phyloP scores from a whole-genome alignment of 2,113 vertebrate species.

The Oryzias javanicus region DNA sequence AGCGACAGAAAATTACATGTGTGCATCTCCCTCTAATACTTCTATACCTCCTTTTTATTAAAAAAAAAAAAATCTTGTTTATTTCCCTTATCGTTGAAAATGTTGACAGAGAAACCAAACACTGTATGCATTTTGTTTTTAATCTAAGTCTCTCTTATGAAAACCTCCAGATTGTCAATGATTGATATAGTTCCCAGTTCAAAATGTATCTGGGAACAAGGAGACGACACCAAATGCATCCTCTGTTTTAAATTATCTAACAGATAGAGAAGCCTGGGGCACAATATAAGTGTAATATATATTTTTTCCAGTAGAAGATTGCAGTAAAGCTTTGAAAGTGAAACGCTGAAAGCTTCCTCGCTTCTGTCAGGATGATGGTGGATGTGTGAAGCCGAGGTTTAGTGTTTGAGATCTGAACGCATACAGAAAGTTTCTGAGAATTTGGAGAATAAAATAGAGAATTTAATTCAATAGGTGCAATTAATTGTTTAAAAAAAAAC shows the following conservation, averaged over 20 bases:
- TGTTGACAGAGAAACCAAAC: conserved; percentile 48
- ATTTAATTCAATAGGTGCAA: conserved; percentile 29
- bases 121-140: conserved; percentile 51
- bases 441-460: conserved; percentile 4
- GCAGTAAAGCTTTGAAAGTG: conserved; percentile 28
- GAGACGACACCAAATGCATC: conserved; percentile 14
- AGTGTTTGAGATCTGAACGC: conserved; percentile 32
- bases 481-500: conserved; percentile 19
- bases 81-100: conserved; percentile 40
- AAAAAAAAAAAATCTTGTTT: conserved; percentile 59
- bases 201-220: conserved; percentile 15
- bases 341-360: conserved; percentile 25
- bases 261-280: conserved; percentile 25
- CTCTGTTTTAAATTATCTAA: conserved; percentile 50
- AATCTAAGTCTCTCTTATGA: conserved; percentile 57
- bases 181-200: conserved; percentile 24
- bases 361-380: conserved; percentile 29
- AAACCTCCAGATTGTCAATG: conserved; percentile 39
- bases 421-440: no score
- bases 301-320: conserved; percentile 33
- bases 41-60: conserved; percentile 47
- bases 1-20: conserved; percentile 60
- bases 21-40: conserved; percentile 15
- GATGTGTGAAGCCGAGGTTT: conserved; percentile 19
- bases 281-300: conserved; percentile 39